Evolutionary conservation across 2,113 vertebrate genomes (phyloP), one percentile per base, ranked within the genome.

Genomic region (Tachuris rubrigastra): DNA sequence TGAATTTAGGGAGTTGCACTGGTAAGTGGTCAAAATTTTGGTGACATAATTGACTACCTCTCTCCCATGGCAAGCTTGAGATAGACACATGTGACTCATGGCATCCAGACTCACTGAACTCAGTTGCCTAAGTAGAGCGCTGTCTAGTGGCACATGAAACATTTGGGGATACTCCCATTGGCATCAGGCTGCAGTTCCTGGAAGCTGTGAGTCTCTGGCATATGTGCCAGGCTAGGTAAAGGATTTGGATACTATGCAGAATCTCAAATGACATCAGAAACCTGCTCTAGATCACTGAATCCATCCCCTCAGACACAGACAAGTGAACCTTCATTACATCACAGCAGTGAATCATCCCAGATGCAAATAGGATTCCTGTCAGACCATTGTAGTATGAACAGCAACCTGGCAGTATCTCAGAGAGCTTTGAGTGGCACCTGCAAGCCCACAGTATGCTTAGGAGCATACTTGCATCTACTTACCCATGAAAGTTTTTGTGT

Each of bases 371-470:
- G 6, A n/a, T 44, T 25, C 24, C 7, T 15, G 9, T 60, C 62
- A 69, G 37, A 37, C 4, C 1, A 0, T 1, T 44, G 13, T 3
- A 12, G 4, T 11, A 25, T 6, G 65, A 84, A 63, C 11, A 76
- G n/a, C 33, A 60, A 10, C 46, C 50, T 0, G 1, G 19, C 13
- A 74, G 47, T 31, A 20, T 31, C 31, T 67, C n/a, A 18, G 67
- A 49, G 37, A 58, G 50, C 22, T 74, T 39, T 62, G 42, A 2
- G 33, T 60, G 60, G 18, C 42, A 81, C 3, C 44, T 89, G 50
- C 86, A 74, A 21, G 75, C 42, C 60, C 69, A 44, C 12, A 41
- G 14, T 15, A 17, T 10, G 18, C 18, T 33, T 25, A 27, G 78
- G 18, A 47, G 47, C 44, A 78, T 35, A 72, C 24, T 33, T 41